A percentile compares a stretch with the other conserved stretches of the same genome.
These are phyloP conservation scores for Erebia palarica DNA, from an alignment of 2,888 invertebrate species.

Conservation along the genomic window DNA sequence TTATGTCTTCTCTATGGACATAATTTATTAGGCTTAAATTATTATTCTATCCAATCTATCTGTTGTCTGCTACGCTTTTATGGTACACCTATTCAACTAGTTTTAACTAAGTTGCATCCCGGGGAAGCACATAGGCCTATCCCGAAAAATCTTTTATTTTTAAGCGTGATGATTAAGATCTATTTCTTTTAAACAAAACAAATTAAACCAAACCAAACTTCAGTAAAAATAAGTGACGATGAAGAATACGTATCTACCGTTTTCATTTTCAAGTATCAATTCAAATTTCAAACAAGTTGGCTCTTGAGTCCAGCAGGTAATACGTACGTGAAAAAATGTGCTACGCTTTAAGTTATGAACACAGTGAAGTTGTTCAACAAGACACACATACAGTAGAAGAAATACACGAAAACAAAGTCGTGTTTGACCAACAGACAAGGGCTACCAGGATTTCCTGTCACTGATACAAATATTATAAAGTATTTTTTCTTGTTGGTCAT, in stretches of 20 bases:
- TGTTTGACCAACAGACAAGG: constrained; percentile 13
- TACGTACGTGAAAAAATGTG: constrained; percentile 19
- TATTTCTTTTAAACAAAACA: too few species aligned
- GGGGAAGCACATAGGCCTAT: too few species aligned
- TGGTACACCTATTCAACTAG: too few species aligned
- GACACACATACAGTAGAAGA: constrained; percentile 10
- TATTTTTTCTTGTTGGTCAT: not conserved
- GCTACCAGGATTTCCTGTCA: constrained; percentile 23
- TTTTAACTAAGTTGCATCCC: too few species aligned
- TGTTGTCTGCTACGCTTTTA: too few species aligned
- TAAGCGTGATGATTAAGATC: too few species aligned
- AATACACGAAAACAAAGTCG: constrained; percentile 9
- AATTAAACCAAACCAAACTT: too few species aligned
- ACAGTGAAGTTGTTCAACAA: constrained; percentile 14
- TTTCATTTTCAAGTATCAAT: constrained; percentile 11
- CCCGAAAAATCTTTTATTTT: too few species aligned
- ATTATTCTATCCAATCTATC: too few species aligned
- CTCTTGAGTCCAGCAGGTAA: not conserved
- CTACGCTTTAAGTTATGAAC: constrained; percentile 13
- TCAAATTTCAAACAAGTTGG: constrained; percentile 18
- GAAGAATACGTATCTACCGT: not conserved
- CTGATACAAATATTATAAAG: not conserved
- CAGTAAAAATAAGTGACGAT: too few species aligned
- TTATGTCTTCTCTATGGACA: too few species aligned
- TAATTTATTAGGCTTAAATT: too few species aligned